Percentiles rank a stretch among this genome's conserved stretches.
Conservation (phyloP, 1,140 invertebrate species). For the Drosophila kanapiae region DNA sequence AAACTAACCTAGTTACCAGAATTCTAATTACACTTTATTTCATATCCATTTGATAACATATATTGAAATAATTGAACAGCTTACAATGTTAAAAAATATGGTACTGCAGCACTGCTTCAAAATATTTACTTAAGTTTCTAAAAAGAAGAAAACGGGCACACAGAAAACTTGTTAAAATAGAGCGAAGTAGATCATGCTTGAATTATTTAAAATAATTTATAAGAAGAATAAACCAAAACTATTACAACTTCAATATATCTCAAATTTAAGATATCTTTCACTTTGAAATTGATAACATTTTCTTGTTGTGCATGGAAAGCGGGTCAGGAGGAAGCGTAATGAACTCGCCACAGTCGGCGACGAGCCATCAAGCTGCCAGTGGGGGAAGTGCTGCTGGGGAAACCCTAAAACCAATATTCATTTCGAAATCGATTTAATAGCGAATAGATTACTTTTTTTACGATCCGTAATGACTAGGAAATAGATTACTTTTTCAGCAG, state of each 20-base stretch:
- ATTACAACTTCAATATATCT: background rate
- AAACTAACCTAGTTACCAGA: too few species aligned
- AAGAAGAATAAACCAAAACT: background rate
- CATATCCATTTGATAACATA: too few species aligned
- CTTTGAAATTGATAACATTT: background rate
- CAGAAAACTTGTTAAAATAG: background rate
- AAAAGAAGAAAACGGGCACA: background rate
- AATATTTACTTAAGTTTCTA: too few species aligned
- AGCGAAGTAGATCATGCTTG: background rate
- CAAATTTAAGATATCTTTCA: background rate
- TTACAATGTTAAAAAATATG: too few species aligned
- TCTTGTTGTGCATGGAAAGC: background rate
- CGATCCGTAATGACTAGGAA: conserved; percentile 5
- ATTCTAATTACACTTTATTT: too few species aligned
- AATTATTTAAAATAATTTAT: background rate
- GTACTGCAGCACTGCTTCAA: too few species aligned
- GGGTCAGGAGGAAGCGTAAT: conserved; percentile 19
- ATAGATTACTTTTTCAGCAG: background rate
- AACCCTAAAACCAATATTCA: conserved; percentile 43
- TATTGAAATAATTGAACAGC: too few species aligned
- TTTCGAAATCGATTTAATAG: conserved; percentile 22
- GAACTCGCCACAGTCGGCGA: conserved; percentile 25
- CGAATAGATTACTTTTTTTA: conserved; percentile 14
- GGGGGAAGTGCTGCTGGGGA: conserved; percentile 31
- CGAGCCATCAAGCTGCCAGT: conserved; percentile 26